Conservation (phyloP, 2,797 vertebrate genomes). For the Pseudomugil tenellus region DNA sequence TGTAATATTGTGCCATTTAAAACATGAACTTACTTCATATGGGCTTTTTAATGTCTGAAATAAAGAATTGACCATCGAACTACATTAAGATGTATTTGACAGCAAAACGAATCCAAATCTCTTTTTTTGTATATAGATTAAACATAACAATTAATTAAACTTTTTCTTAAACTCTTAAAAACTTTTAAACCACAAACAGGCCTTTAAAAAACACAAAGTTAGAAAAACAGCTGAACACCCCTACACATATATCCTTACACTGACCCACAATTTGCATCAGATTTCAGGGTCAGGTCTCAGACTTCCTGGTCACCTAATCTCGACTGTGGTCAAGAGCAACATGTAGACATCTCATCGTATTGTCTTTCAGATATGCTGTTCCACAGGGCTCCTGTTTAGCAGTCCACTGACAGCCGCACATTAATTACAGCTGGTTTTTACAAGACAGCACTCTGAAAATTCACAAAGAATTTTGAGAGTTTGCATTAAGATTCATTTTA, state of each 20-base stretch:
- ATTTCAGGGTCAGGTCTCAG: slow-evolving; percentile 57
- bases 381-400: slow-evolving; percentile 44
- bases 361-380: slow-evolving; percentile 52
- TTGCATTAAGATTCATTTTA: slow-evolving; percentile 4
- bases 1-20: too few species aligned
- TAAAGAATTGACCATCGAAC: too few species aligned
- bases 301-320: slow-evolving; percentile 53
- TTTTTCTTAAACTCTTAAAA: neutral
- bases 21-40: too few species aligned
- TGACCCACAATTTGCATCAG: slow-evolving; percentile 44
- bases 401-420: slow-evolving; percentile 38
- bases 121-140: too few species aligned
- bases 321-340: slow-evolving; percentile 44
- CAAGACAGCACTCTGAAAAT: slow-evolving; percentile 1
- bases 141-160: too few species aligned
- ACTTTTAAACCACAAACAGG: neutral
- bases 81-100: too few species aligned
- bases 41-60: too few species aligned
- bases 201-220: neutral
- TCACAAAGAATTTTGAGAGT: too few species aligned
- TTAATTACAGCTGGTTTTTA: slow-evolving; percentile 51
- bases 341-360: slow-evolving; percentile 56
- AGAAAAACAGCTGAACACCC: slow-evolving; percentile 1
- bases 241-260: slow-evolving; percentile 14
- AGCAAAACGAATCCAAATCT: too few species aligned